Base-by-base conservation (phyloP, 2,797 vertebrate species). In the Cyclura pinguis region DNA sequence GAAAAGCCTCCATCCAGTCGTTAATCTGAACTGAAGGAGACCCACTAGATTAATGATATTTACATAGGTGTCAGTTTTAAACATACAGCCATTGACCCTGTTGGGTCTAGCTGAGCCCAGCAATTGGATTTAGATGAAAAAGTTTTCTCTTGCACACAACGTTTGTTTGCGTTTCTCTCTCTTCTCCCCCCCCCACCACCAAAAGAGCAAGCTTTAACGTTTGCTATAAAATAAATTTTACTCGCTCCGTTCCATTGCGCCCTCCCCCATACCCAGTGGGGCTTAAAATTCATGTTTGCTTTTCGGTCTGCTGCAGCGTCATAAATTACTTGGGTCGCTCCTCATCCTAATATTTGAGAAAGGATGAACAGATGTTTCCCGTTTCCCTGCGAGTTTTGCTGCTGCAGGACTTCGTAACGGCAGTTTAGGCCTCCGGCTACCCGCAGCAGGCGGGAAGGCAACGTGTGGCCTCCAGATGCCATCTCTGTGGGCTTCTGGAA, bases 351-450 rank as follows among this genome's bases (percentile, higher is more conserved):
- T 32, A 14, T 6, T 6, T 7, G 50, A 35, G 87, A 29, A 50
- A 57, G 64, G 55, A 6, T 13, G 1, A 5, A 18, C 38, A 52
- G 86, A 22, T 22, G 86, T 42, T 80, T 67, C 69, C 42, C 35
- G 0, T 47, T 78, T 47, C 18, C n/a, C 22, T 24, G 29, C 27
- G 22, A 24, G 42, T 55, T 69, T 55, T 35, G 4, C 24, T 9
- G 7, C 47, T 2, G 2, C 0, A 6, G 1, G 5, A 18, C 29
- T n/a, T 50, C 4, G 22, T 0, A 0, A 16, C 22, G 1, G 24
- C 85, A 1, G 52, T 6, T 20, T 27, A 6, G 18, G 50, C 69
- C 12, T 59, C n/a, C 1, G 12, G 5, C 1, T 29, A 4, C 13
- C 32, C 2, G 1, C 20, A 22, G 24, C 69, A 29, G 50, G 27